Conservation (phyloP, 2,888 invertebrate genomes). For the Galerucella calmariensis region DNA sequence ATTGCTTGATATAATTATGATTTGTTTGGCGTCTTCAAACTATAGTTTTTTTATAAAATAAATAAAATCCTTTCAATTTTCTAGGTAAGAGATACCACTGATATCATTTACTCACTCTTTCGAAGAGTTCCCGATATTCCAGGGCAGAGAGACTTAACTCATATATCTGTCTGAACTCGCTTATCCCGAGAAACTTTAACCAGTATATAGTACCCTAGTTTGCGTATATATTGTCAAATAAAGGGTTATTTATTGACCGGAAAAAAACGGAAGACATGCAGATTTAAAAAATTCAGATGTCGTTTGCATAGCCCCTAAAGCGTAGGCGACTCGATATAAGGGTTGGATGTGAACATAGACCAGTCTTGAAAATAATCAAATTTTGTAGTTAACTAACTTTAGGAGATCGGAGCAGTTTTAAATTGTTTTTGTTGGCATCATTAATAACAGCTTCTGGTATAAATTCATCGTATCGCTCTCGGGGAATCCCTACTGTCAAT, state of each 20-base stretch:
- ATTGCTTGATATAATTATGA: too few relatives aligned
- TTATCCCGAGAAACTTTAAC: slow-evolving; percentile 55
- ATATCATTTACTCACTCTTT: neutral
- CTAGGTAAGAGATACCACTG: neutral
- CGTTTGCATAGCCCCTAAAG: slow-evolving; percentile 37
- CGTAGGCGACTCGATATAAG: slow-evolving; percentile 24
- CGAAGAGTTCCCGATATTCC: slow-evolving; percentile 37
- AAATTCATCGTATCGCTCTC: too few relatives aligned
- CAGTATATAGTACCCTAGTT: slow-evolving; percentile 53
- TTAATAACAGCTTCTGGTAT: too few relatives aligned
- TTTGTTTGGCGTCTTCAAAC: too few relatives aligned
- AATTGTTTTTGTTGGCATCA: too few relatives aligned
- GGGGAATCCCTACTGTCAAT: too few relatives aligned
- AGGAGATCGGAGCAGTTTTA: too few relatives aligned
- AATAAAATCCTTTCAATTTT: neutral
- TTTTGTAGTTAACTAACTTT: too few relatives aligned
- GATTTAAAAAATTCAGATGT: slow-evolving; percentile 47
- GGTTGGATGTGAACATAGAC: slow-evolving; percentile 19
- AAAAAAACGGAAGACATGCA: slow-evolving; percentile 48
- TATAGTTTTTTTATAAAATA: neutral
- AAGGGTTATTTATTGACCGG: slow-evolving; percentile 50
- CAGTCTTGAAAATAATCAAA: neutral
- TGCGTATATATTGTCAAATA: slow-evolving; percentile 52
- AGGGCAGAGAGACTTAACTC: slow-evolving; percentile 54
- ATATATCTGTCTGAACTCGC: slow-evolving; percentile 55